These are phyloP conservation scores for Griposia aprilina DNA, from an alignment of 2,888 invertebrate genomes.

Conservation along the genomic window DNA sequence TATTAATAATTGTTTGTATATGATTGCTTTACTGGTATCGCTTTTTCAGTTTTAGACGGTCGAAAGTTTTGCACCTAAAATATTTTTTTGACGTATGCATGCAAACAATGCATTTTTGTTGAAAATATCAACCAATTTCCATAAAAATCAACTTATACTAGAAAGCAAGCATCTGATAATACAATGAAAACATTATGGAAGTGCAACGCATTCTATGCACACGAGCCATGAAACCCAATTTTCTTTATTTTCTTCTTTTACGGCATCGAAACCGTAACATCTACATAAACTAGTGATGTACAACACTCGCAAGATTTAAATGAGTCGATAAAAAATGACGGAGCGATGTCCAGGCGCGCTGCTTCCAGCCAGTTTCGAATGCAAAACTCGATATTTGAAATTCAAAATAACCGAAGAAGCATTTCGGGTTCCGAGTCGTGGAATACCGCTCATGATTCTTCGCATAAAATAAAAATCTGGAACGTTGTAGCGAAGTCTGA, in stretches of 20 bases:
- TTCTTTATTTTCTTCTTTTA: constrained; percentile 29
- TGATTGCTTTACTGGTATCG: not conserved
- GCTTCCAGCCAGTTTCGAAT: constrained; percentile 85
- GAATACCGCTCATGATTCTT: constrained; percentile 83
- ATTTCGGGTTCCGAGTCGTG: constrained; percentile 70
- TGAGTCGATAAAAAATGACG: constrained; percentile 73
- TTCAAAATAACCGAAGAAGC: constrained; percentile 86
- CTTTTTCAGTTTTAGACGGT: not conserved
- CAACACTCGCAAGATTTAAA: constrained; percentile 74
- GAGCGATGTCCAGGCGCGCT: constrained; percentile 78
- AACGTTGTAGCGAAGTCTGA: constrained; percentile 79
- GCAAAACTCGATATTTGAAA: constrained; percentile 89
- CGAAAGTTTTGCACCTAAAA: not conserved
- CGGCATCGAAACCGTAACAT: constrained; percentile 17
- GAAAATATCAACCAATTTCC: not conserved
- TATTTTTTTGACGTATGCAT: no score
- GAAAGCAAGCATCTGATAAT: constrained; percentile 19
- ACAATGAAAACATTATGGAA: constrained; percentile 30
- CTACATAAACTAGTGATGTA: constrained; percentile 51
- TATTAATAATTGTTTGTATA: no score
- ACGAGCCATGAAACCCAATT: constrained; percentile 27
- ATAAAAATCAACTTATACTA: constrained; percentile 7
- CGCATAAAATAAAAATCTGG: constrained; percentile 83
- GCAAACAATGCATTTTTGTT: not conserved
- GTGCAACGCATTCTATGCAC: constrained; percentile 22